Evolutionary conservation across 2,888 invertebrate genomes (phyloP), one percentile per base, ranked within the genome.

Genomic region (Agonum fuliginosum): DNA sequence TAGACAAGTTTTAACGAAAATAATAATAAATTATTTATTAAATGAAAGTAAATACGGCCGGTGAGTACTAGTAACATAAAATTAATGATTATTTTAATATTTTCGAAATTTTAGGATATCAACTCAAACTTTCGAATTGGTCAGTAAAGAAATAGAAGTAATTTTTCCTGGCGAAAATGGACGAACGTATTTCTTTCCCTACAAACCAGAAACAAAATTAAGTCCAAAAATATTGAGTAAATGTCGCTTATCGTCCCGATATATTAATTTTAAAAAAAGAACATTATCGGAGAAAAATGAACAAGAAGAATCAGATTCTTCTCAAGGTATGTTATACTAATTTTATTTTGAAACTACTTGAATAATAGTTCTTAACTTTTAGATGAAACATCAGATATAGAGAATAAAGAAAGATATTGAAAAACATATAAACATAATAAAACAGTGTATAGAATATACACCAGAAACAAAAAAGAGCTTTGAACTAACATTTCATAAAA

Each of bases 121-220:
- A 24, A 6, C 58, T 30, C 1, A 58, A 27, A 30, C 24, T 12
- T 58, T 58, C 24, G 8, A 4, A 10, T 8, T 24, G 1, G 58
- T 19, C 8, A 58, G 27, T 12, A n/a, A 30, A 14, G 58, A 58
- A 58, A 58, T 58, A 12, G 27, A 24, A 24, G 24, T 8, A 58
- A 24, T n/a, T 58, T 58, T 58, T 14, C 58, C 58, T 3, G 24
- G n/a, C n/a, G 58, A 58, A 30, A 14, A 58, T 19, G 30, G n/a
- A 24, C n/a, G 14, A 27, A 24, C 58, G 20, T 58, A 58, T 58
- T 58, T 24, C 6, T 12, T 58, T 24, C 58, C 58, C 8, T 58
- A 58, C 22, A 58, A 58, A 24, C 30, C 19, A 58, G 10, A 24
- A 58, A 58, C 58, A 17, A 12, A 24, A 58, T 24, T 24, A 1